Conservation (phyloP, 2,888 invertebrate genomes). For the Eucera pruinosa region DNA sequence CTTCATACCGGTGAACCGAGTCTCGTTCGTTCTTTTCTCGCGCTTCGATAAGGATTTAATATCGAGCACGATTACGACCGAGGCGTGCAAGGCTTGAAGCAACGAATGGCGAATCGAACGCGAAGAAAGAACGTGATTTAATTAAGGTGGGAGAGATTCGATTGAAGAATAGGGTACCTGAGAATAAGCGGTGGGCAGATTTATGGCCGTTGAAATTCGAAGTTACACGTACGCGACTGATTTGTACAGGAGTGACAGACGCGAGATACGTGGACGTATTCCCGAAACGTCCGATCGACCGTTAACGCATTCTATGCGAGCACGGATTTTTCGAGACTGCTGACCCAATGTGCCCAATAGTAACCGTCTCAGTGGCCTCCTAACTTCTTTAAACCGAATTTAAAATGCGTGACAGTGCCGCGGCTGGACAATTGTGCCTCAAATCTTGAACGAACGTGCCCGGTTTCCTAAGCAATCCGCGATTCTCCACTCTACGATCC, state of each 20-base stretch:
- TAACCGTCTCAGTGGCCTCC: conserved; percentile 70
- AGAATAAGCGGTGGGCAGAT: too few species aligned
- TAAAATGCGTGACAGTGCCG: conserved; percentile 66
- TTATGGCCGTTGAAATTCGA: too few species aligned
- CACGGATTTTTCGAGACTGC: conserved; percentile 71
- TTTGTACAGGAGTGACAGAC: too few species aligned
- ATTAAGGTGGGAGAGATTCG: too few species aligned
- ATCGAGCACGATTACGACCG: too few species aligned
- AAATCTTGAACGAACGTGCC: conserved; percentile 59
- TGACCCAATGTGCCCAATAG: conserved; percentile 81
- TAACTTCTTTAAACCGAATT: conserved; percentile 71
- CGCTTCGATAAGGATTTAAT: too few species aligned
- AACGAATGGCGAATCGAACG: too few species aligned
- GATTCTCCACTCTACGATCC: neutral
- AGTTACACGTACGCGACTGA: too few species aligned
- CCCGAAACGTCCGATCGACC: conserved; percentile 57
- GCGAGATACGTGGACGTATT: conserved; percentile 31
- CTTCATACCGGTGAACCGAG: neutral
- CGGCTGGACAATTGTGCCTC: conserved; percentile 27
- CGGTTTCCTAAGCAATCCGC: conserved; percentile 29
- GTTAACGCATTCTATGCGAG: conserved; percentile 73
- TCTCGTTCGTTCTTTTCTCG: neutral
- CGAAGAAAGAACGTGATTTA: too few species aligned
- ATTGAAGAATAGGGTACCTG: too few species aligned
- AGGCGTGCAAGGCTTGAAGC: too few species aligned